Evolutionary conservation across 2,113 vertebrate genomes (phyloP), one percentile per base, ranked within the genome.

Genomic region (Phalacrocorax pelagicus): DNA sequence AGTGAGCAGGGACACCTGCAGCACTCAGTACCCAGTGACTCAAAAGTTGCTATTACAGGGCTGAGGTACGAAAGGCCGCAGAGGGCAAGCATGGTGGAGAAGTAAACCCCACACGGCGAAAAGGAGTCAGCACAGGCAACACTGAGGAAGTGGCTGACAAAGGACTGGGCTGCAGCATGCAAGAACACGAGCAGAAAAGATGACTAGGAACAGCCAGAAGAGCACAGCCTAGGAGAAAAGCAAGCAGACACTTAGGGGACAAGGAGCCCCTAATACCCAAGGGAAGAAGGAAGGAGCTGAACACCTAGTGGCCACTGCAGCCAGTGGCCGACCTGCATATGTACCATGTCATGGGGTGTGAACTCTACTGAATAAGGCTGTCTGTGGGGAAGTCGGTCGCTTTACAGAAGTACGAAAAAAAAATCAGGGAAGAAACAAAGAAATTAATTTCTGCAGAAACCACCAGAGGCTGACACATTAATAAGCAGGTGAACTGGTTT

Each of bases 281-380:
- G 55, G 42, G 62, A 55, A 49, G 47, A 47, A 23, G 1, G 15
- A 63, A 90, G 36, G 59, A 27, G 36, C 22, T 85, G 51, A 57
- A 36, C 36, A 34, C 49, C 19, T 3, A 13, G 22, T 57, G 57
- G 57, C 20, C 71, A 21, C 1, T 1, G 40, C 1, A 0, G 65
- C 9, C 47, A 78, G 58, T 2, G 36, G 34, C 52, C 24, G 23
- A n/a, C n/a, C 22, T 46, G 23, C 16, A 40, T n/a, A 22, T 9
- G 51, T 23, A 18, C 21, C 49, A 4, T 1, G 34, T 4, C 29
- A 5, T 1, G 19, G n/a, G 32, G 12, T 19, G 26, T 22, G 73
- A 57, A 21, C 17, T 27, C 42, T 21, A 2, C 30, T 19, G 49
- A 32, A 11, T 4, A 11, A 49, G 32, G 73, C 65, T 36, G 72